Base-by-base conservation (phyloP, 2,888 invertebrate genomes). In the Craniophora ligustri region DNA sequence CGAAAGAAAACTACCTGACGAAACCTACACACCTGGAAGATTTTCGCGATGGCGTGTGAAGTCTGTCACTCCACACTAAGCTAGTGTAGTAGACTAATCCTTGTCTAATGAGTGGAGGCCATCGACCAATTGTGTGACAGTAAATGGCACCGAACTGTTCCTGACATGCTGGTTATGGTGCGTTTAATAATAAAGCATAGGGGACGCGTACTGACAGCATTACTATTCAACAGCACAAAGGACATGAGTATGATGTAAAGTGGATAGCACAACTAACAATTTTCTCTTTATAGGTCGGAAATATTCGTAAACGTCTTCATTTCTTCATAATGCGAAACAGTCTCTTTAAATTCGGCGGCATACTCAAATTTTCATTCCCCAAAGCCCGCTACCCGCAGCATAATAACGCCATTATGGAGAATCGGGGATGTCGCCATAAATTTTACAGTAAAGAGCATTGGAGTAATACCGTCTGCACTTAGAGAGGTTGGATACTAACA, bases 361-460 rank as follows among this genome's bases (percentile, higher is more conserved):
- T 68, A 73, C 64, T 78, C 66, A 76, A 81, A 77, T 74, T 78
- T 79, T 79, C 75, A 80, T 81, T 76, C 75, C 70, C 66, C 57
- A 54, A 72, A 77, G 67, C 67, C 47, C 49, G 60, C 55, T 58
- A 65, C 61, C 67, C 67, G 63, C 58, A 72, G 79, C 67, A 79
- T 81, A 81, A 81, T 80, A 81, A 79, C 68, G 66, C 72, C 73
- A 78, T 81, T 81, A 81, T 76, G 76, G 75, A 69, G 76, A 78
- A 75, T 78, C 77, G 76, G 67, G 72, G 68, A 79, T 75, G 76
- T 75, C 71, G 68, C 67, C 70, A 78, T 81, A 79, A 79, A 81
- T 81, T 79, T 81, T 71, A 75, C 59, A 77, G 79, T 70, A 76
- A 78, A 75, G 76, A 75, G 78, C 69, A 73, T 51, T 69, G 72